Conservation (phyloP, 2,113 vertebrate genomes). For the rabbit (Oryctolagus cuniculus) region mOryCun1.1 NC_091443.1:47364501-47365000, state of each 20-base stretch:
- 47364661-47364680: slow-evolving; percentile 52
- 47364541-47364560: slow-evolving; percentile 69
- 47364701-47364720: slow-evolving; percentile 36
- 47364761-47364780: background rate
- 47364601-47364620: slow-evolving; percentile 44
- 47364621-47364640: slow-evolving; percentile 53
- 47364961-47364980: background rate
- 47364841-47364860: slow-evolving; percentile 35
- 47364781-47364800: background rate
- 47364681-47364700: slow-evolving; percentile 33
- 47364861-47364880: slow-evolving; percentile 38
- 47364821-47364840: slow-evolving; percentile 2
- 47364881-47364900: slow-evolving; percentile 8
- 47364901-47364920: background rate
- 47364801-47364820: slow-evolving; percentile 50
- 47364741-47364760: background rate
- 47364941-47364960: background rate
- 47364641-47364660: slow-evolving; percentile 39
- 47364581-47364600: slow-evolving; percentile 44
- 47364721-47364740: background rate
- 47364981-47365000: background rate
- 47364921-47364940: background rate
- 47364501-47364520: slow-evolving; percentile 57
- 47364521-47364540: slow-evolving; percentile 66
- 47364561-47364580: slow-evolving; percentile 66